Evolutionary conservation across 2,888 invertebrate genomes (phyloP).

Genomic region (Himalopsyche anomala): DNA sequence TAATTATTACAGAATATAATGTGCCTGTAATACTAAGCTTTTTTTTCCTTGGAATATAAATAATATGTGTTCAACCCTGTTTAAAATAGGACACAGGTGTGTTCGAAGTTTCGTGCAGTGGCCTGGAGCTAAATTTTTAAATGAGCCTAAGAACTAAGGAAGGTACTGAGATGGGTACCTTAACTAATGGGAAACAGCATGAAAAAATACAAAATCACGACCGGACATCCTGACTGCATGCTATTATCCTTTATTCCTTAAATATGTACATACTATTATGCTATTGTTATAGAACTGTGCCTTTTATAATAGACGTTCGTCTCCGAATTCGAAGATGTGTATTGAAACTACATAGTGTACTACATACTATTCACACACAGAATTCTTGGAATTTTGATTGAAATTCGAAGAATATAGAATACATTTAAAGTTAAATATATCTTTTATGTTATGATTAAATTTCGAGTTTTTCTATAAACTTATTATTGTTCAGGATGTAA

Average conservation of each 20-base stretch:
- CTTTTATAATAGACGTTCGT: background rate
- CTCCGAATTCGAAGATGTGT: background rate
- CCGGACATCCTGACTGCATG: constrained; percentile 64
- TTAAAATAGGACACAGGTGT: constrained; percentile 58
- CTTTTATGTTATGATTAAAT: no score
- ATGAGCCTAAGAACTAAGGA: constrained; percentile 31
- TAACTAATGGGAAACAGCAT: constrained; percentile 43
- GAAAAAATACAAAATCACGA: constrained; percentile 63
- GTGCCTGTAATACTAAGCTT: no score
- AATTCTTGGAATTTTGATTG: background rate
- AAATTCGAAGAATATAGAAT: background rate
- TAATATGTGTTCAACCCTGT: constrained; percentile 37
- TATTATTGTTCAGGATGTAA: no score
- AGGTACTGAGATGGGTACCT: background rate
- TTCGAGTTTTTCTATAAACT: no score
- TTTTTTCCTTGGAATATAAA: no score
- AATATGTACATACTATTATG: constrained; percentile 62
- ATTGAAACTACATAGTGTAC: background rate
- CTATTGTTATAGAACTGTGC: constrained; percentile 6
- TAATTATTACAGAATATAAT: no score
- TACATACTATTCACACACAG: no score
- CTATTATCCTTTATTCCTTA: constrained; percentile 61
- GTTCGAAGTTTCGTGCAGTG: constrained; percentile 51
- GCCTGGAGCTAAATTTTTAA: constrained; percentile 47
- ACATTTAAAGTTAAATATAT: no score